These are phyloP conservation scores for Cylindroiulus punctatus DNA, from an alignment of 2,888 invertebrate species.

Conservation along the genomic window DNA sequence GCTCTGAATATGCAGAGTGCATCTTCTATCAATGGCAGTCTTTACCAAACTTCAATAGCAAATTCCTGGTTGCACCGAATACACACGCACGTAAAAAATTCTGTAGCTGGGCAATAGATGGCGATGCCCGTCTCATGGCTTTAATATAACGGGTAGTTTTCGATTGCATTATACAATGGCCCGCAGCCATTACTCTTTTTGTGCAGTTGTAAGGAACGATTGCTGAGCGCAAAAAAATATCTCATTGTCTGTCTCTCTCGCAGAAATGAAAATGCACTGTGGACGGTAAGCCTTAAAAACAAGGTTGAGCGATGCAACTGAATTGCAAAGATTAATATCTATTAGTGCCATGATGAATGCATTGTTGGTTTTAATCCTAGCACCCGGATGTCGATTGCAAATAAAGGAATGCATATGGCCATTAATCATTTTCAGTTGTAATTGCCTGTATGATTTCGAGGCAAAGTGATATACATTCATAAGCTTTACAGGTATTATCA, in stretches of 20 bases:
- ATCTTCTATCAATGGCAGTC: neutral
- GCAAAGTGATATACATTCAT: neutral
- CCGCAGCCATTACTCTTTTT: neutral
- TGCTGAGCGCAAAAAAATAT: neutral
- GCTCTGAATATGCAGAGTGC: neutral
- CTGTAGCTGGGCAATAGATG: neutral
- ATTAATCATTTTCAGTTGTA: conserved; percentile 29
- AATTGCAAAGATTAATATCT: conserved; percentile 45
- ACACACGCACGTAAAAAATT: neutral
- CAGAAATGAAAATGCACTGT: neutral
- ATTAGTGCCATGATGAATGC: conserved; percentile 4
- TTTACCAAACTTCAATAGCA: neutral
- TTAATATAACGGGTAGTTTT: neutral
- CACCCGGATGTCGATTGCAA: neutral
- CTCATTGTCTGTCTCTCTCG: conserved; percentile 4
- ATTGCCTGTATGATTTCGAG: conserved; percentile 7
- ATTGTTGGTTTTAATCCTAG: conserved; percentile 24
- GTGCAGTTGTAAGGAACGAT: neutral
- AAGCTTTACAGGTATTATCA: too few species aligned
- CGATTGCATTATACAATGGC: conserved; percentile 22
- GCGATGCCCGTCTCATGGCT: conserved; percentile 3
- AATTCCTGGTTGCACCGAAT: neutral
- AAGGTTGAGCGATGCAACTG: conserved; percentile 25
- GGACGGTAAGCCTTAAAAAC: neutral
- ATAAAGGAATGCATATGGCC: neutral